Conservation (phyloP, 2,888 invertebrate species). For the Deroplatys truncata region DNA sequence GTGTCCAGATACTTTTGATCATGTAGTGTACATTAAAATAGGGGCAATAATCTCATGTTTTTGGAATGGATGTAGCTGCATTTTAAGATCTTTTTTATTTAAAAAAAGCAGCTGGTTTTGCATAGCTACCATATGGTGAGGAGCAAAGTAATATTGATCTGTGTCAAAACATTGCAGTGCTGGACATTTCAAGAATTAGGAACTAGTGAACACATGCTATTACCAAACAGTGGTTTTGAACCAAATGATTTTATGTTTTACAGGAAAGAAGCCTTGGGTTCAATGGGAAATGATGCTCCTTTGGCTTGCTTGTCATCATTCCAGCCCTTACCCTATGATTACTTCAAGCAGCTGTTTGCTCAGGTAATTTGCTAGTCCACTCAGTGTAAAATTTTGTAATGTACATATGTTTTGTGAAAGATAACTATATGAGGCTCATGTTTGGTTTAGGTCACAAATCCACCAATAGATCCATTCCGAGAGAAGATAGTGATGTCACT, state of each 20-base stretch:
- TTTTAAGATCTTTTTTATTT: too few species aligned
- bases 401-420: not conserved
- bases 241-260: constrained; percentile 30
- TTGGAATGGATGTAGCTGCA: too few species aligned
- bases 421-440: not conserved
- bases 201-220: too few species aligned
- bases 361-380: constrained; percentile 56
- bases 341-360: constrained; percentile 98
- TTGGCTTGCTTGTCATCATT: constrained; percentile 93
- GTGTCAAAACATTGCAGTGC: too few species aligned
- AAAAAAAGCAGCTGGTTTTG: too few species aligned
- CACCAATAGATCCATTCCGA: constrained; percentile 98
- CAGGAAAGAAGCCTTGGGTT: constrained; percentile 97
- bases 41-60: too few species aligned
- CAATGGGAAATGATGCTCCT: constrained; percentile 99
- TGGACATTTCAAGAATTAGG: too few species aligned
- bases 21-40: too few species aligned
- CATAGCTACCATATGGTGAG: too few species aligned
- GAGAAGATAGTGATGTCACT: constrained; percentile 99
- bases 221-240: too few species aligned
- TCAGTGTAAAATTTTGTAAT: not conserved
- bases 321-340: constrained; percentile 92
- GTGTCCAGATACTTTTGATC: too few species aligned
- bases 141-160: too few species aligned
- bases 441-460: constrained; percentile 78